A percentile compares a stretch with the other conserved stretches of the same genome.
Evolutionary conservation across 1,140 invertebrate species (phyloP).

Genomic region (Drosophila hydei): DNA sequence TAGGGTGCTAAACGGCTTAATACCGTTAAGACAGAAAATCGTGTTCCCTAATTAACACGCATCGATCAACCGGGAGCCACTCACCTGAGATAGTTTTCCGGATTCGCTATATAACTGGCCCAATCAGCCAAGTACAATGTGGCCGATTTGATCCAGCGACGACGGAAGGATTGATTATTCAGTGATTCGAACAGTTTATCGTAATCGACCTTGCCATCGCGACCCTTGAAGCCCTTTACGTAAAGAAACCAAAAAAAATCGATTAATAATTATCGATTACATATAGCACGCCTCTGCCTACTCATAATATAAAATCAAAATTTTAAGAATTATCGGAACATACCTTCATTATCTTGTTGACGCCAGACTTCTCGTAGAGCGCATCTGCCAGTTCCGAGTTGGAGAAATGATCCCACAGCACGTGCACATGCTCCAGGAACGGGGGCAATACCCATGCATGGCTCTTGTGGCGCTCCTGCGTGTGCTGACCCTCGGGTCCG

Average conservation of each 20-base stretch:
- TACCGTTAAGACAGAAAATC: constrained; percentile 60
- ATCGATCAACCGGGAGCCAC: constrained; percentile 41
- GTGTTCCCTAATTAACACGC: constrained; percentile 67
- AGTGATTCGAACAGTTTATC: constrained; percentile 89
- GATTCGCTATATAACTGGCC: constrained; percentile 90
- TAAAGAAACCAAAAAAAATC: background rate
- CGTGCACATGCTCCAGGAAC: constrained; percentile 89
- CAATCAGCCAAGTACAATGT: constrained; percentile 90
- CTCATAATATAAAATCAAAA: background rate
- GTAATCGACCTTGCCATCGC: constrained; percentile 88
- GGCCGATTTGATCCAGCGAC: constrained; percentile 90
- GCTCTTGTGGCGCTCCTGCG: constrained; percentile 87
- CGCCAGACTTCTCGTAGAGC: constrained; percentile 89
- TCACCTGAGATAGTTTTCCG: constrained; percentile 89
- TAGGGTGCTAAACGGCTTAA: constrained; percentile 65
- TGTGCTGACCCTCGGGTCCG: constrained; percentile 85
- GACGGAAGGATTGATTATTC: constrained; percentile 90
- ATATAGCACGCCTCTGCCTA: too few relatives aligned
- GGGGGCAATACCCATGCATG: constrained; percentile 90
- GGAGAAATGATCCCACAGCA: constrained; percentile 91
- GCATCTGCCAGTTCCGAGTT: constrained; percentile 90
- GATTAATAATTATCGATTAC: too few relatives aligned
- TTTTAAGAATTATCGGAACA: constrained; percentile 11
- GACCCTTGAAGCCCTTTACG: constrained; percentile 85
- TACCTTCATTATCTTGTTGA: constrained; percentile 87